Conservation (phyloP, 1,140 invertebrate genomes). For the Drosophila gunungcola region DNA sequence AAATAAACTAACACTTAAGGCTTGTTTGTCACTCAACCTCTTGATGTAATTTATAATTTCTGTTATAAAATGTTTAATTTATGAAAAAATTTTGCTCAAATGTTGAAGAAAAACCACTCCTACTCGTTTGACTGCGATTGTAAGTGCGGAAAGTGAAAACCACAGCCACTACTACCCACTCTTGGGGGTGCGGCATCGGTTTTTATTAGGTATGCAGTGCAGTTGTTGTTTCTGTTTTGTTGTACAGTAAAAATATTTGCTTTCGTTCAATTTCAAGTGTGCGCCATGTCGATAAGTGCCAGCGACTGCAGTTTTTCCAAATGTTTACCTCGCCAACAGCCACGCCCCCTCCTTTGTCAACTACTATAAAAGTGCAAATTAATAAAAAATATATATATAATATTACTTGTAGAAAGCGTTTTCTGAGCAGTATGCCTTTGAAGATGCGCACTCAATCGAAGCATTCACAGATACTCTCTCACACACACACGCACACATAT, state of each 20-base stretch:
- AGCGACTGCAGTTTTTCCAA: conserved; percentile 40
- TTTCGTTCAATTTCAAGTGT: conserved; percentile 67
- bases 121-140: not conserved
- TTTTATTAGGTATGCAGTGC: conserved; percentile 56
- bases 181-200: conserved; percentile 12
- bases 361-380: conserved; percentile 43
- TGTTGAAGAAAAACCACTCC: not conserved
- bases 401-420: not conserved
- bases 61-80: not conserved
- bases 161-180: conserved; percentile 17
- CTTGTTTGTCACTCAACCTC: too few relatives aligned
- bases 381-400: conserved; percentile 41
- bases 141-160: conserved; percentile 13
- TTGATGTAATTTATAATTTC: not conserved
- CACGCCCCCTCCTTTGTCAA: conserved; percentile 1
- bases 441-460: conserved; percentile 55
- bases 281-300: conserved; percentile 61
- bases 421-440: conserved; percentile 38
- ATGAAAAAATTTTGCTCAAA: not conserved
- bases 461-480: conserved; percentile 38
- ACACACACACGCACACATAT: conserved; percentile 10
- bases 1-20: too few relatives aligned
- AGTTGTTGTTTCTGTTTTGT: conserved; percentile 25
- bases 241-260: conserved; percentile 64
- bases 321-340: conserved; percentile 39